Evolutionary conservation across 2,797 vertebrate genomes (phyloP), one percentile per base, ranked within the genome.

Genomic region (Ceryle rudis): DNA sequence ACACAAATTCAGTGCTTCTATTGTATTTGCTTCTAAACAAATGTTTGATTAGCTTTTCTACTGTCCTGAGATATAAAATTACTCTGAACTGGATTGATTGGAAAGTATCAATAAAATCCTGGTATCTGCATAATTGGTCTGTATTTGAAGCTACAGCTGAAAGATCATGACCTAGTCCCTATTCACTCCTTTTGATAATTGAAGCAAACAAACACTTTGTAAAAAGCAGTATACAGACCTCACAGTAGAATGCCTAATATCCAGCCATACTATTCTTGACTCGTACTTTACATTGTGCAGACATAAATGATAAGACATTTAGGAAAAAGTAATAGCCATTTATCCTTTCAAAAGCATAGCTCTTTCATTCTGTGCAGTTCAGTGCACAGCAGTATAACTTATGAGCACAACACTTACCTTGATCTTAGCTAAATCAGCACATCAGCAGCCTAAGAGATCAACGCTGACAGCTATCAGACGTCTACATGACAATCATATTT

Each of bases 271-370:
- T 26, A 8, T 26, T 95, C 69, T 52, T 89, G 85, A 95, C 70
- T 95, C 16, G 7, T 42, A 26, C 89, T 96, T 85, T 82, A 74
- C 73, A 52, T 57, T 61, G 57, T 28, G 69, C 62, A 93, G 81
- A 74, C 77, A 42, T 42, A 95, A 93, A 62, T 60, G 60, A 83
- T 87, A 92, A 89, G 86, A 66, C 64, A 75, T 57, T 86, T 60
- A 58, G 77, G 16, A 78, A 86, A 81, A 87, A 95, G 86, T 85
- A 93, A 93, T 69, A 95, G 81, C 22, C 92, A 93, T 90, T 96
- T 81, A 55, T 91, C 55, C 72, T 81, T 91, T 86, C 78, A 83
- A 86, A 94, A 89, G 74, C n/a, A 54, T 22, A 81, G 78, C 31
- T 93, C 64, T 54, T 81, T 81, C 73, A 91, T 74, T 90, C 82